Evolutionary conservation across 2,113 vertebrate genomes (phyloP).

Genomic region (Turnix velox): DNA sequence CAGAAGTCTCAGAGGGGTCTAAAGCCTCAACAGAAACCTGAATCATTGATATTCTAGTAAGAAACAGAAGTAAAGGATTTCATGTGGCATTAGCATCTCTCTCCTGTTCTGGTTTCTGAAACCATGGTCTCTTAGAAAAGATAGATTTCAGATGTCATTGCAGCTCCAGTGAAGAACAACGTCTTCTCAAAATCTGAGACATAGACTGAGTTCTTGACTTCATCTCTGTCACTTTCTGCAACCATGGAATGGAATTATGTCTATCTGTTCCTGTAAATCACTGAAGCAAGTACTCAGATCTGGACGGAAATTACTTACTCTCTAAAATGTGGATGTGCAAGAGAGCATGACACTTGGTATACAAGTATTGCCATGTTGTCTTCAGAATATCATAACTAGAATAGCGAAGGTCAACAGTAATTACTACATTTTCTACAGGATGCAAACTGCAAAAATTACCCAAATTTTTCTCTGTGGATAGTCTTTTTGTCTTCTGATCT

Average conservation of each 20-base stretch:
- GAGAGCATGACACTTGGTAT: not conserved
- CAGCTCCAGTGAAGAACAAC: not conserved
- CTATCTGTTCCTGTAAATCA: not conserved
- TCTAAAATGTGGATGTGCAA: not conserved
- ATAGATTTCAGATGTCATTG: not conserved
- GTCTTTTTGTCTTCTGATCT: not conserved
- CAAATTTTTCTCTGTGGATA: not conserved
- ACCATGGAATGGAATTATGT: not conserved
- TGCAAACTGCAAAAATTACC: not conserved
- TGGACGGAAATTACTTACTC: not conserved
- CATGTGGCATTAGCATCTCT: not conserved
- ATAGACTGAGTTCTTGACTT: not conserved
- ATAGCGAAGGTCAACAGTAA: not conserved
- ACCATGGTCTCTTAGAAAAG: not conserved
- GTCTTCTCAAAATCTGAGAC: not conserved
- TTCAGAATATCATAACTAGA: not conserved
- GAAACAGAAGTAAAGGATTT: not conserved
- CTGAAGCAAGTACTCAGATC: not conserved
- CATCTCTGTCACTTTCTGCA: not conserved
- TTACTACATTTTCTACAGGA: not conserved
- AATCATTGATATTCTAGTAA: not conserved
- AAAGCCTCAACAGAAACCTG: not conserved
- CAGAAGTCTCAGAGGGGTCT: not conserved
- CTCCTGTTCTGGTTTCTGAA: not conserved
- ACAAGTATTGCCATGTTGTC: not conserved